Base-by-base conservation (phyloP, 1,140 invertebrate genomes). In the Uloborus diversus region DNA sequence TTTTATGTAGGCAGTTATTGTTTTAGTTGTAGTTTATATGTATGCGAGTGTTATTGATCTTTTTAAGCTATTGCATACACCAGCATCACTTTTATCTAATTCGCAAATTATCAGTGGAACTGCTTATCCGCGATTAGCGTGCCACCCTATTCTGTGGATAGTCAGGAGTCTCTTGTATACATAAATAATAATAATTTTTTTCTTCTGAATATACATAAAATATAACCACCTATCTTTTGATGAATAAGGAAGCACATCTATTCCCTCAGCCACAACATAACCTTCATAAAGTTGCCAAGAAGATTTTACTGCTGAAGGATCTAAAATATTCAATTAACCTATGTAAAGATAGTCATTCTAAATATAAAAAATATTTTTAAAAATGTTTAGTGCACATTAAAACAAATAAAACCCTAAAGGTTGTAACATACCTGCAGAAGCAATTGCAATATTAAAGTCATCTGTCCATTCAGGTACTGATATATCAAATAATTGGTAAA, bases 201-300 rank as follows among this genome's bases (percentile, higher is more conserved):
- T n/a, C n/a, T n/a, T n/a, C n/a, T n/a, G n/a, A n/a, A n/a, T n/a
- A n/a, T n/a, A n/a, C n/a, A n/a, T n/a, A 9, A 32, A 75, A 42
- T 64, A 61, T 25, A 23, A 2, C 20, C 82, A 89, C 88, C 88
- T 88, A 62, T 91, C 91, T 35, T 92, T 91, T 32, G 92, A 90
- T 23, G 96, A 87, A 84, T 94, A 93, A 32, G 94, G 94, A 85
- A 97, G 86, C 79, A 97, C 91, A 23, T 89, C 90, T 71, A 90
- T 90, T 14, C 94, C 96, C 88, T 98, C 96, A 37, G 93, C 92
- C 4, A 93, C 94, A 0, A 98, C 92, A 86, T 98, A 99, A 14
- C 95, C 96, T 86, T 97, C 95, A 80, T 91, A 92, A 1, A 99
- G 87, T 81, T 93, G 90, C 95, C 96, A 98, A 0, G 91, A 89